phyloP scores from a whole-genome alignment of 2,113 vertebrate species.

The Rhodinocichla rosea region DNA sequence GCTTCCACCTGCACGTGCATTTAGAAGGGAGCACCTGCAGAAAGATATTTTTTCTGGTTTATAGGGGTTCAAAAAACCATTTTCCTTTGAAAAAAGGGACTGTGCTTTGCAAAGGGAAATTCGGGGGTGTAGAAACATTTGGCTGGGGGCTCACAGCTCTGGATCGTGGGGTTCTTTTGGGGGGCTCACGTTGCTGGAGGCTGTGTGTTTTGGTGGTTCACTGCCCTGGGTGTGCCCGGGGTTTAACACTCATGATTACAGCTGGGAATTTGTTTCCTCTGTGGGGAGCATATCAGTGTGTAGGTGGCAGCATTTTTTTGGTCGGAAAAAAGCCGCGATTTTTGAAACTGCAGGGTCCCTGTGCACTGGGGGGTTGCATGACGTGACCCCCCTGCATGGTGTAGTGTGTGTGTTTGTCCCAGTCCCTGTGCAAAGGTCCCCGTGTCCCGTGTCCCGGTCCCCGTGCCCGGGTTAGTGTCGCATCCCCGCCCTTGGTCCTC shows the following conservation, averaged over 20 bases:
- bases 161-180: neutral
- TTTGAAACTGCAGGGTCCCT: neutral
- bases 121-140: neutral
- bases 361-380: neutral
- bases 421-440: too few relatives aligned
- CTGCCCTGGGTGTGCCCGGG: neutral
- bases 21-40: neutral
- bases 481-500: accelerated
- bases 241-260: accelerated
- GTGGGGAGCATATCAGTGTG: neutral
- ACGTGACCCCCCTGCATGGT: too few relatives aligned
- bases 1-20: accelerated
- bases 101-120: neutral
- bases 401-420: neutral
- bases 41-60: neutral
- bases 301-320: accelerated
- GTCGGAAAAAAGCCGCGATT: neutral
- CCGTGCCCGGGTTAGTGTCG: neutral
- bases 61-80: accelerated
- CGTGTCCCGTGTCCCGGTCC: neutral
- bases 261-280: neutral
- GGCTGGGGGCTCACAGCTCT: neutral
- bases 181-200: neutral
- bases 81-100: neutral
- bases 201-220: neutral